These are phyloP conservation scores for Marcusenius ussheri DNA, from an alignment of 2,113 vertebrate species.

Conservation along the genomic window DNA sequence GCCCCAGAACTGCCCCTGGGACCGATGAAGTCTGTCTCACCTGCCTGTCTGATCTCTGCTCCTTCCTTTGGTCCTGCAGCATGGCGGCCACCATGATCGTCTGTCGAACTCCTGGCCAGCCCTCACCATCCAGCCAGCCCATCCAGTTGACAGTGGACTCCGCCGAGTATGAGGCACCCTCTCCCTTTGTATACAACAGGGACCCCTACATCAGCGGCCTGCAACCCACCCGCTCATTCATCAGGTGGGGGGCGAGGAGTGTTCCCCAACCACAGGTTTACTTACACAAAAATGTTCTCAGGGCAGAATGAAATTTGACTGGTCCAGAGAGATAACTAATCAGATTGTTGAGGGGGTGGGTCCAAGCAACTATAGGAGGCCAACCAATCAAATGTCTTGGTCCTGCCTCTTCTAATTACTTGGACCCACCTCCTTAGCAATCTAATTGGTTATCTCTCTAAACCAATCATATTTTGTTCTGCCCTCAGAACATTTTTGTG, in stretches of 20 bases:
- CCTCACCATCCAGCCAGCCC: conserved; percentile 52
- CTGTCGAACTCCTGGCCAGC: conserved; percentile 77
- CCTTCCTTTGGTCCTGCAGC: conserved; percentile 33
- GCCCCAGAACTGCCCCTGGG: background rate
- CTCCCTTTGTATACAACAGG: conserved; percentile 74
- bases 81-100: conserved; percentile 52
- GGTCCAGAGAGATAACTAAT: too few relatives aligned
- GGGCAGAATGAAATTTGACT: background rate
- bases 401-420: too few relatives aligned
- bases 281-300: background rate
- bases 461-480: too few relatives aligned
- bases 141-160: conserved; percentile 77
- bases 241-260: conserved; percentile 65
- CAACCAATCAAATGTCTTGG: too few relatives aligned
- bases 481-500: too few relatives aligned
- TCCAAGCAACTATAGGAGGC: too few relatives aligned
- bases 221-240: conserved; percentile 83
- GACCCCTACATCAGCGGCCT: conserved; percentile 80
- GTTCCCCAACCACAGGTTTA: background rate
- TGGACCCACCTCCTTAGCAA: too few relatives aligned
- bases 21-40: background rate
- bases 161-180: conserved; percentile 53
- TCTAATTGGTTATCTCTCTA: too few relatives aligned
- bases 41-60: background rate
- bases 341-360: too few relatives aligned